Evolutionary conservation across 2,113 vertebrate genomes (phyloP), one percentile per base, ranked within the genome.

Genomic region (Ciconia boyciana): DNA sequence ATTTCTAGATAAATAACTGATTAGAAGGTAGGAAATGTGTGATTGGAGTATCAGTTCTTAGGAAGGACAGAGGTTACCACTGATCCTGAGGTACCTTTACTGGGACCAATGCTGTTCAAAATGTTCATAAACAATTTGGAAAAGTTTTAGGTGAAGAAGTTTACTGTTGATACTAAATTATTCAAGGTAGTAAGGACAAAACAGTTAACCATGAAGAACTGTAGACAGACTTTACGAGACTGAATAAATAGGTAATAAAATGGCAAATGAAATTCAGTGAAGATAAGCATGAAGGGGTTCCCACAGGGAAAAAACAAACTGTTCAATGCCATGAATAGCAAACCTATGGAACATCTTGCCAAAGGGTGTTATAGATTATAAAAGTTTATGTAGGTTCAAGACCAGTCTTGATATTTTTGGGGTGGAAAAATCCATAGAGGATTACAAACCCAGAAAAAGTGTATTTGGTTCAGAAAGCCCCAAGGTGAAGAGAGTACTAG

Each of bases 201-300:
- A 74, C 77, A 87, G 51, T 60, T 91, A 78, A 94, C 84, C 94
- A 91, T 95, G 96, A 95, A 96, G 87, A 97, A 82, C 69, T 91
- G n/a, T 78, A 82, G 92, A 44, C 60, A 87, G 78, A 87, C 39
- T 91, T 97, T 95, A 96, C 91, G 94, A 87, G 84, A 66, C 65
- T 89, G 81, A 89, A 93, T 91, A 96, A 91, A 81, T 89, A 84
- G 94, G 48, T 93, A 94, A 94, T 96, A 95, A 97, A 97, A 95
- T 75, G 57, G 74, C 48, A 91, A 94, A 94, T 96, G 78, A 96
- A 95, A 87, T 90, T 90, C 60, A 78, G 55, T 85, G 78, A 94
- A 90, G 85, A 57, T 87, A 94, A 93, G 88, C 51, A 71, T 51
- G 52, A 87, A 94, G 61, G 71, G 64, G n/a, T 87, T 94, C 78